Conservation (phyloP, 2,797 vertebrate species). For the Alectoris magna region DNA sequence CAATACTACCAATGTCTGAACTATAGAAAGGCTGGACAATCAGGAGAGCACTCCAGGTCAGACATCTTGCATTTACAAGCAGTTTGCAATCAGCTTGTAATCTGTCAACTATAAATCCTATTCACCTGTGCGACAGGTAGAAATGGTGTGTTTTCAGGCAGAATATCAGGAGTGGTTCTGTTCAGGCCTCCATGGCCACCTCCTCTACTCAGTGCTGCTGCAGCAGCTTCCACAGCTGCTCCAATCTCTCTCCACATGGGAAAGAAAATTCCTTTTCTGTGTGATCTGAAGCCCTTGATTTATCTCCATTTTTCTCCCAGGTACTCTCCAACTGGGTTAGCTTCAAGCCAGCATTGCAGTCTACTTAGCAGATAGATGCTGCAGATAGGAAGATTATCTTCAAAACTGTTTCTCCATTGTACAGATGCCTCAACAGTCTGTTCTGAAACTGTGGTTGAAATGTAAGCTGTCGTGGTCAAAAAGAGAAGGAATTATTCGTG, state of each 20-base stretch:
- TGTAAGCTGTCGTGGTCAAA: neutral
- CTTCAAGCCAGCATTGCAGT: constrained; percentile 1
- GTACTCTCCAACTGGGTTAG: neutral
- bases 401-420: neutral
- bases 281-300: constrained; percentile 5
- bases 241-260: neutral
- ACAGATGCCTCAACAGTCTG: neutral
- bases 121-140: constrained; percentile 13
- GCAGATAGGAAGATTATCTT: accelerated
- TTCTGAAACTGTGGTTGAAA: neutral
- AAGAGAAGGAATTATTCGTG: neutral
- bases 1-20: neutral
- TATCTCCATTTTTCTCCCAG: constrained; percentile 2
- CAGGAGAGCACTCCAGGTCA: neutral
- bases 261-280: constrained; percentile 5
- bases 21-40: neutral
- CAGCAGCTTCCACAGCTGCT: constrained; percentile 25
- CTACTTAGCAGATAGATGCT: neutral
- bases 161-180: neutral
- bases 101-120: neutral
- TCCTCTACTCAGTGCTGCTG: neutral
- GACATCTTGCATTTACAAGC: neutral
- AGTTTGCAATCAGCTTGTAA: neutral
- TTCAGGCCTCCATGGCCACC: neutral
- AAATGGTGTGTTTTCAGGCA: constrained; percentile 1